phyloP scores from a whole-genome alignment of 2,888 invertebrate genomes.

The Drosophila villosipedis region DNA sequence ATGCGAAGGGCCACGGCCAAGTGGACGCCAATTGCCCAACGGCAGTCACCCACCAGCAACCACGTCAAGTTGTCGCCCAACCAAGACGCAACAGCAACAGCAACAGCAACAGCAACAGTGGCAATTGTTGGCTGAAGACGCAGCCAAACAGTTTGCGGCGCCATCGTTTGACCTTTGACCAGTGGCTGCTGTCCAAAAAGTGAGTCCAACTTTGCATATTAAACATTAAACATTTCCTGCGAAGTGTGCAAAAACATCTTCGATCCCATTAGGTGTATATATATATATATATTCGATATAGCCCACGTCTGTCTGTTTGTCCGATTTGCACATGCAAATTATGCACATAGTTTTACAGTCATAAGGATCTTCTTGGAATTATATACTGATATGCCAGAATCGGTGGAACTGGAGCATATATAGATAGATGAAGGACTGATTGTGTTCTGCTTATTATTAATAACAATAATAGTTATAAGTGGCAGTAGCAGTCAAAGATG shows the following conservation, averaged over 20 bases:
- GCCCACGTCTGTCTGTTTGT: neutral
- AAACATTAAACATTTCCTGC: neutral
- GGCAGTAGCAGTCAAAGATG: too few relatives aligned
- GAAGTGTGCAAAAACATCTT: neutral
- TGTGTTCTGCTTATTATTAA: too few relatives aligned
- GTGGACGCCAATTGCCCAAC: neutral
- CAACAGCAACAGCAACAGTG: neutral
- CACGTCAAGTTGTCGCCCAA: constrained; percentile 29
- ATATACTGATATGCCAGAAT: too few relatives aligned
- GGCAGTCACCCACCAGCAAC: neutral
- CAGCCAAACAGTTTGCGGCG: neutral
- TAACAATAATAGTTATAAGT: too few relatives aligned
- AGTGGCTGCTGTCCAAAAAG: constrained; percentile 51
- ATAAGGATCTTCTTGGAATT: too few relatives aligned
- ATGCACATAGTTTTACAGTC: neutral
- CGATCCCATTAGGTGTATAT: neutral
- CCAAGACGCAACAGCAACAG: constrained; percentile 17
- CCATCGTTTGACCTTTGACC: constrained; percentile 40
- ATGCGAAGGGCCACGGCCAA: neutral
- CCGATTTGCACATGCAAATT: neutral
- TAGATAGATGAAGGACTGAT: too few relatives aligned
- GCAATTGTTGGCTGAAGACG: neutral
- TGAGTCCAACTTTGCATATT: constrained; percentile 14
- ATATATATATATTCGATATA: neutral
- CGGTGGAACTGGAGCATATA: too few relatives aligned